phyloP scores from a whole-genome alignment of 2,113 vertebrate genomes.

The Desmodus rotundus region DNA sequence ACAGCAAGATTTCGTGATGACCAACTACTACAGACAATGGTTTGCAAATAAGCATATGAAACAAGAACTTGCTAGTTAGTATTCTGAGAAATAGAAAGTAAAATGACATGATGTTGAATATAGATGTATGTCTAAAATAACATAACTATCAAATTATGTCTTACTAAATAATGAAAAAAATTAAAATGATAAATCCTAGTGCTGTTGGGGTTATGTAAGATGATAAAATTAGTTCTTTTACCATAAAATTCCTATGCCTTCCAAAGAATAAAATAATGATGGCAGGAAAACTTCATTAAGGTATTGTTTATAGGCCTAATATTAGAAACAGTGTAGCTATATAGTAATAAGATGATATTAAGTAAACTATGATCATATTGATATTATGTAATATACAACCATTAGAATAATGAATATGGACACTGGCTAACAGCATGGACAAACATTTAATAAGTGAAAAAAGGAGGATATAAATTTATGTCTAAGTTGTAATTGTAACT shows the following conservation, averaged over 20 bases:
- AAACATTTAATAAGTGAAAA: neutral
- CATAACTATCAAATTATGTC: neutral
- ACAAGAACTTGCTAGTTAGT: neutral
- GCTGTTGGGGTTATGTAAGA: neutral
- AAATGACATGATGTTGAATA: neutral
- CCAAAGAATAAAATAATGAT: neutral
- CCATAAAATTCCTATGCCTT: neutral
- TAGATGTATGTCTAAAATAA: neutral
- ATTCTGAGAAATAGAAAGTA: neutral
- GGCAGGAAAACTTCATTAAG: neutral
- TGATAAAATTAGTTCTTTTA: constrained; percentile 3
- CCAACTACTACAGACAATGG: neutral
- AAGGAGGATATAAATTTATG: neutral
- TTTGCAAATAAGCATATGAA: neutral
- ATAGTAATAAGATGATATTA: constrained; percentile 4
- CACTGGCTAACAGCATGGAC: neutral
- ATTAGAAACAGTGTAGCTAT: constrained; percentile 4
- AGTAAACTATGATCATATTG: neutral
- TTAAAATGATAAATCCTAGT: neutral
- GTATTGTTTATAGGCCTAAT: neutral
- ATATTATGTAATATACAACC: neutral
- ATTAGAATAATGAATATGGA: neutral
- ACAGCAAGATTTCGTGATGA: neutral
- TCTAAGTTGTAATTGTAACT: neutral
- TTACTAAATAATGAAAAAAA: neutral